phyloP scores from a whole-genome alignment of 2,113 vertebrate genomes.

The Melierax canorus region DNA sequence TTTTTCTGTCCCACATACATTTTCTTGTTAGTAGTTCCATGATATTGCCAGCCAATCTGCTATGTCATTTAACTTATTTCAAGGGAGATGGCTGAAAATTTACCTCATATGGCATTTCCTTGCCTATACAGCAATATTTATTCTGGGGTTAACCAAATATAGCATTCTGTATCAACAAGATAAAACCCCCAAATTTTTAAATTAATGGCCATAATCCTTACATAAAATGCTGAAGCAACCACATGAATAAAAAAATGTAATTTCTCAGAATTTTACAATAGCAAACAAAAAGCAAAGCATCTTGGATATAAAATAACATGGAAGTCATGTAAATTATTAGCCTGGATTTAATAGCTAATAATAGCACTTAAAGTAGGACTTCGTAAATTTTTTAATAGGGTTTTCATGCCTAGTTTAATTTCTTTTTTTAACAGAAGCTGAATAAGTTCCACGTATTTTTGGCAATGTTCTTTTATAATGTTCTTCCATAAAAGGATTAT shows the following conservation, averaged over 20 bases:
- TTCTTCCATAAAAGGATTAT: not conserved
- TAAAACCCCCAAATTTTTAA: not conserved
- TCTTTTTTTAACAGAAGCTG: not conserved
- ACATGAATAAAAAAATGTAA: not conserved
- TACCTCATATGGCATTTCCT: not conserved
- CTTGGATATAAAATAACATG: not conserved
- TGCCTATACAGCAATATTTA: not conserved
- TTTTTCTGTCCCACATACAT: not conserved
- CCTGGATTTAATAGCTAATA: conserved; percentile 3
- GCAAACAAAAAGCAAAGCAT: not conserved
- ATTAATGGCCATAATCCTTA: not conserved
- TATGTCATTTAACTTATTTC: not conserved
- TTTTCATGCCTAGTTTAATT: conserved; percentile 1
- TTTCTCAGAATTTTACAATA: not conserved
- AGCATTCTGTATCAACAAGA: not conserved
- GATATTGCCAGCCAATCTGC: not conserved
- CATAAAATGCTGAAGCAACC: not conserved
- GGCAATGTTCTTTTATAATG: not conserved
- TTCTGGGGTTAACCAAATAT: not conserved
- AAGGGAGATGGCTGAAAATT: not conserved
- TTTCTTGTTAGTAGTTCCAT: not conserved
- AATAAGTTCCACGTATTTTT: not conserved
- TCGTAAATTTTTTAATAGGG: not conserved
- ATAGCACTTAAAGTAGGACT: not conserved
- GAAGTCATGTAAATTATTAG: not conserved